These are phyloP conservation scores for Limenitis camilla DNA, from an alignment of 2,888 invertebrate species.

Conservation along the genomic window DNA sequence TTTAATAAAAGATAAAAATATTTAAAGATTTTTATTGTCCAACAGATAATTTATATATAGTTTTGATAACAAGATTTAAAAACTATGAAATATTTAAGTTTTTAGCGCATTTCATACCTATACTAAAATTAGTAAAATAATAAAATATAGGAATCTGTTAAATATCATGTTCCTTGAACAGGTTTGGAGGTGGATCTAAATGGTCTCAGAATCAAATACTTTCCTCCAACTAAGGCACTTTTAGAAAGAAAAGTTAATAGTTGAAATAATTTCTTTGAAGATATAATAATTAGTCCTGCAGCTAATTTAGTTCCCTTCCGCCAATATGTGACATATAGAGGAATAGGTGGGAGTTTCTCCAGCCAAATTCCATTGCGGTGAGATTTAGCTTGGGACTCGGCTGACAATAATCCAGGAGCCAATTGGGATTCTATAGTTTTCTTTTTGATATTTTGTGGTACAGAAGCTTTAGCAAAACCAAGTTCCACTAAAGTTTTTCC, in stretches of 20 bases:
- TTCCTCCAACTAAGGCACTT: constrained; percentile 42
- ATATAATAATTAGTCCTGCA: constrained; percentile 33
- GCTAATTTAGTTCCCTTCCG: constrained; percentile 47
- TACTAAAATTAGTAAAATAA: constrained; percentile 11
- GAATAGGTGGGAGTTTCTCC: constrained; percentile 57
- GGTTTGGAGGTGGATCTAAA: constrained; percentile 46
- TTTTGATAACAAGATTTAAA: constrained; percentile 34
- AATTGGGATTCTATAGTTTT: constrained; percentile 56
- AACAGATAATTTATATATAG: constrained; percentile 52
- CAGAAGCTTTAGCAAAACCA: constrained; percentile 60
- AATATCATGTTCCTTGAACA: constrained; percentile 50
- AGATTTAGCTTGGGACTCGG: constrained; percentile 55
- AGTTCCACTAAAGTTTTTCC: constrained; percentile 65
- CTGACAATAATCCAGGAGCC: constrained; percentile 51
- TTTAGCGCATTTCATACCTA: constrained; percentile 40
- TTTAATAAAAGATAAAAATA: constrained; percentile 4
- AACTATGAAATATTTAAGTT: constrained; percentile 41
- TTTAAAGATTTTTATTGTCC: constrained; percentile 45
- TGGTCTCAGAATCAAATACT: constrained; percentile 24
- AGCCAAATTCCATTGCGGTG: constrained; percentile 65
- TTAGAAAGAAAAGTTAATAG: constrained; percentile 39
- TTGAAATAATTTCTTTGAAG: constrained; percentile 41
- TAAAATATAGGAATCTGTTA: constrained; percentile 6
- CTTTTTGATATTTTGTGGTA: constrained; percentile 47
- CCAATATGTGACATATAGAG: constrained; percentile 53